Conservation (phyloP, 2,113 vertebrate species). For the Tragelaphus imberbis region DNA sequence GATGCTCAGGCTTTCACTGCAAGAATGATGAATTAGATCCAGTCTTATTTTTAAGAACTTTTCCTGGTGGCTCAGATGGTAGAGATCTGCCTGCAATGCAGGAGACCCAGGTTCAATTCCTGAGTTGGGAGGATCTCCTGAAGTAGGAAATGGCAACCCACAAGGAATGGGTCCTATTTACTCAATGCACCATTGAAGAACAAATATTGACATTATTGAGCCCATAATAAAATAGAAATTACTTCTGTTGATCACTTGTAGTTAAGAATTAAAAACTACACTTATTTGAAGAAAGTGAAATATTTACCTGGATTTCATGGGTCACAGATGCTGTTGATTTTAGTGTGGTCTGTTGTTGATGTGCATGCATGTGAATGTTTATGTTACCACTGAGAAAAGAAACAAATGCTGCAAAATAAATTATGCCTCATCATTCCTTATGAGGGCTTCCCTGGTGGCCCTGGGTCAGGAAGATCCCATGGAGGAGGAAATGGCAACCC, state of each 20-base stretch:
- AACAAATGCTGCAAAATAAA: neutral
- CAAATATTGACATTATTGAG: neutral
- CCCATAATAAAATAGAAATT: neutral
- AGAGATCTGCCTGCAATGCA: neutral
- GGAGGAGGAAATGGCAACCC: neutral
- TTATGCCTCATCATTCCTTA: neutral
- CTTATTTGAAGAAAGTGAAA: neutral
- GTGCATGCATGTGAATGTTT: neutral
- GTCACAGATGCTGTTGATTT: neutral
- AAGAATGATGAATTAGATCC: neutral
- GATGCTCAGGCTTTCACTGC: neutral
- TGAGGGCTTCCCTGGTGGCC: neutral
- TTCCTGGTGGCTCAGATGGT: neutral
- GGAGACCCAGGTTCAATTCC: neutral
- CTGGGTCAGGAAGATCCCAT: neutral
- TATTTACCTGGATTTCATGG: neutral
- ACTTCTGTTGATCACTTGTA: neutral
- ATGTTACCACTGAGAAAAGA: neutral
- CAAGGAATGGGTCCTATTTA: neutral
- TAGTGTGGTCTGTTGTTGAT: neutral
- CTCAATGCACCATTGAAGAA: neutral
- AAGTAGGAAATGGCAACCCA: neutral
- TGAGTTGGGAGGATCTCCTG: neutral
- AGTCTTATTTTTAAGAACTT: neutral
- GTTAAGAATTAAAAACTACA: neutral